Evolutionary conservation across 2,113 vertebrate genomes (phyloP).

Genomic region (Amazona vittata): DNA sequence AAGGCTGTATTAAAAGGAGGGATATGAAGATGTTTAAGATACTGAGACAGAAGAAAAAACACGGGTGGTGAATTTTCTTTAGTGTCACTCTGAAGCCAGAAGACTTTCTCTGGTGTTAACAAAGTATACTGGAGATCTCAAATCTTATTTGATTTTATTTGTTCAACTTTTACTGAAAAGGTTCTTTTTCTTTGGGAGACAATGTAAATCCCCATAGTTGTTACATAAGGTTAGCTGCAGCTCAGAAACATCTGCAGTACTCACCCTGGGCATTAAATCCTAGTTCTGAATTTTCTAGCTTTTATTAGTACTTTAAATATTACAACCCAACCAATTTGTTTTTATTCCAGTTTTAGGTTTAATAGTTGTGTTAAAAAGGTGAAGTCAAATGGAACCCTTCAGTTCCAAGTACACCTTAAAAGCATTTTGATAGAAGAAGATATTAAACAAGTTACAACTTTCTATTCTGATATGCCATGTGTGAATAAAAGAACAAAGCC

Average conservation of each 20-base stretch:
- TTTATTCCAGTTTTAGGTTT: not conserved
- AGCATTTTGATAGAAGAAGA: conserved; percentile 3
- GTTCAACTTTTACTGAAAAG: not conserved
- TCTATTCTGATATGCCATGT: not conserved
- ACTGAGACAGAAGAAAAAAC: not conserved
- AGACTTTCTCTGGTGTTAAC: not conserved
- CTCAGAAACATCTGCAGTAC: not conserved
- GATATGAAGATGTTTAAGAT: not conserved
- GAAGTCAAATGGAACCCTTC: conserved; percentile 9
- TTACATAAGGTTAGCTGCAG: not conserved
- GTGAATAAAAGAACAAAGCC: not conserved
- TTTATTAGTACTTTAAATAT: conserved; percentile 25
- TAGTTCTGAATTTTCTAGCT: not conserved
- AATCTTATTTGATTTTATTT: not conserved
- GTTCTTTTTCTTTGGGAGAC: not conserved
- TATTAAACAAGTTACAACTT: conserved; percentile 10
- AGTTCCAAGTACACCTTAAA: not conserved
- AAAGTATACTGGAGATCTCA: not conserved
- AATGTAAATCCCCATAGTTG: not conserved
- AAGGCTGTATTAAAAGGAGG: not conserved
- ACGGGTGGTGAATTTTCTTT: not conserved
- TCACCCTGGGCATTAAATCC: not conserved
- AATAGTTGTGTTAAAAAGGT: not conserved
- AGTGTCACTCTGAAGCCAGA: not conserved
- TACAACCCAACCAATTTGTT: not conserved